phyloP scores from a whole-genome alignment of 2,113 vertebrate genomes.

The Vanacampus margaritifer region DNA sequence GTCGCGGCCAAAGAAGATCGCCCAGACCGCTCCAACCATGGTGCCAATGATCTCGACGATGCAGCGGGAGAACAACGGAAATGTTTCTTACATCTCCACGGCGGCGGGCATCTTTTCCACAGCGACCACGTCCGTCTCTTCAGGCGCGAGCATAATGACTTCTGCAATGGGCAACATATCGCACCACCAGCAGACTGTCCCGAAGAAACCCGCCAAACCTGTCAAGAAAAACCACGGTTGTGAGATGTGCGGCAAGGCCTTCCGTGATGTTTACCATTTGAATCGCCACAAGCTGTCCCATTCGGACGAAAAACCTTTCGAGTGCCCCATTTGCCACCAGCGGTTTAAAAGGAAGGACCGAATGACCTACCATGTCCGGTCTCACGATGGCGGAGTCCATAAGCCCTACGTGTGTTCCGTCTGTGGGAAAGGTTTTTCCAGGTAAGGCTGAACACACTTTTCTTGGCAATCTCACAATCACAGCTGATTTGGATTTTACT shows the following conservation, averaged over 20 bases:
- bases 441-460: constrained; percentile 69
- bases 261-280: constrained; percentile 98
- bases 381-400: constrained; percentile 95
- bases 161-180: constrained; percentile 55
- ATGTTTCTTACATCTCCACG: constrained; percentile 88
- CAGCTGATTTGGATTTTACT: not conserved
- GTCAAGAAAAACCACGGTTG: constrained; percentile 99
- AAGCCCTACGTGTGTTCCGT: constrained; percentile 98
- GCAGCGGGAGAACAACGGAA: constrained; percentile 86
- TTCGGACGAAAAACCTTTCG: constrained; percentile 96
- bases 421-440: constrained; percentile 99
- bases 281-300: constrained; percentile 98
- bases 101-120: constrained; percentile 94
- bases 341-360: constrained; percentile 99
- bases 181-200: constrained; percentile 73
- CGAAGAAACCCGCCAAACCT: constrained; percentile 93
- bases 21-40: constrained; percentile 84
- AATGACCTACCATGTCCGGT: constrained; percentile 99
- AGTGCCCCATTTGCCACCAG: constrained; percentile 97
- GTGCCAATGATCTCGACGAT: constrained; percentile 94
- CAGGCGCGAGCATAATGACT: constrained; percentile 71
- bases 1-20: constrained; percentile 94
- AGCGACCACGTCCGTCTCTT: constrained; percentile 90
- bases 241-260: constrained; percentile 98
- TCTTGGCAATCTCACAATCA: not conserved